Base-by-base conservation (phyloP, 2,888 invertebrate species). In the Volucella inflata region DNA sequence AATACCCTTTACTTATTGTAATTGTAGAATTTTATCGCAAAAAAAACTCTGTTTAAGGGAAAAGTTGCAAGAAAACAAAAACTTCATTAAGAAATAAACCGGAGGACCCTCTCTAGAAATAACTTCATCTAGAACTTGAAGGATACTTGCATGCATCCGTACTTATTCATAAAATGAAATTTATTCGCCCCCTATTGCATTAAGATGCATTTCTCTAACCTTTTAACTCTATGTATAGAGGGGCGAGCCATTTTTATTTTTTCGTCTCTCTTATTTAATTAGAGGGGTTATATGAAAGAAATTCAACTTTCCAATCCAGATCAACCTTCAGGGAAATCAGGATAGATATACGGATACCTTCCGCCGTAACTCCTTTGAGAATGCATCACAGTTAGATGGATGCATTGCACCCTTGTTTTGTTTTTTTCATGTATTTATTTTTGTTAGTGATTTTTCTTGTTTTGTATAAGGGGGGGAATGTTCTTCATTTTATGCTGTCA, bases 311-410 rank as follows among this genome's bases (percentile, higher is more conserved):
- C 50, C 64, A 55, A 70, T 76, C 57, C 70, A 64, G 76, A 51
- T 44, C 50, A 76, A 76, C 76, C 70, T 76, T 70, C 70, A 38
- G 81, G 81, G 81, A 81, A 81, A 81, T 81, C 76, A 76, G 59
- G 46, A 59, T 70, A 50, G 30, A 30, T 30, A 30, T 12, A n/a
- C 51, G 10, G 14, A 16, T 67, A 75, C 75, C 76, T 70, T 50
- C 10, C 42, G 11, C 14, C 40, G 44, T 62, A n/a, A n/a, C n/a
- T 80, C 55, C 67, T 62, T 68, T 75, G 55, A 53, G 62, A 62
- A 10, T 65, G 12, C 50, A 50, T 42, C 38, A 42, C n/a, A 8
- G 17, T 60, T 42, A 44, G 44, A 44, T 48, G 48, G 38, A 50
- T 48, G 38, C 59, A 17, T 16, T 62, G 72, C 62, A 72, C 62